Conservation (phyloP, 2,797 vertebrate genomes). For the Perdix hodgsoniae region DNA sequence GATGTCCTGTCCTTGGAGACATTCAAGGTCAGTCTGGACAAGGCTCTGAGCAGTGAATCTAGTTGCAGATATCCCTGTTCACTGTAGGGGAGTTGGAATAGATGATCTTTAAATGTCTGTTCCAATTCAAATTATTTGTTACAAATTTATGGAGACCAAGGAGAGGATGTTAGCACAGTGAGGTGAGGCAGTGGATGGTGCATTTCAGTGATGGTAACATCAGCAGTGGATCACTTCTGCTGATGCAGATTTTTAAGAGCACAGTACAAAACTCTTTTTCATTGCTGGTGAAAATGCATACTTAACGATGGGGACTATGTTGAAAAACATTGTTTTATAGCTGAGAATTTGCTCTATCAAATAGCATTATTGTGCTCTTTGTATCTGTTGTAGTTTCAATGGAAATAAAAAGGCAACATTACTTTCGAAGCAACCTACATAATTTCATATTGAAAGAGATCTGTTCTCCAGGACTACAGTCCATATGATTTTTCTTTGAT, state of each 20-base stretch:
- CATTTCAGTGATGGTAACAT: background rate
- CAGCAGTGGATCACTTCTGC: background rate
- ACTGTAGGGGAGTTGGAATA: no score
- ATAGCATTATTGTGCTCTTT: background rate
- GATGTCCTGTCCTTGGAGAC: no score
- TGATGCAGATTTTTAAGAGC: background rate
- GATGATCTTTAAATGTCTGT: no score
- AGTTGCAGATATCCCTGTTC: no score
- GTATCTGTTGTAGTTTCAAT: background rate
- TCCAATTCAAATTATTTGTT: no score
- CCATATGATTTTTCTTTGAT: background rate
- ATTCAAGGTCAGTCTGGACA: no score
- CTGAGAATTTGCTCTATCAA: background rate
- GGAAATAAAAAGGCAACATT: background rate
- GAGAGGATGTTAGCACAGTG: background rate
- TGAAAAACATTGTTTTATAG: background rate
- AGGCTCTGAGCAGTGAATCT: no score
- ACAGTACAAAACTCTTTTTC: background rate
- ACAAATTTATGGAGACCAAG: no score
- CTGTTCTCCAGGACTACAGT: background rate
- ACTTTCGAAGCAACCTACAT: background rate
- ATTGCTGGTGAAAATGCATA: background rate
- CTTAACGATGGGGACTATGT: background rate
- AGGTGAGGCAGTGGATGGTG: background rate
- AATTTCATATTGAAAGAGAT: no score